phyloP scores from a whole-genome alignment of 2,888 invertebrate genomes.

The Griposia aprilina region DNA sequence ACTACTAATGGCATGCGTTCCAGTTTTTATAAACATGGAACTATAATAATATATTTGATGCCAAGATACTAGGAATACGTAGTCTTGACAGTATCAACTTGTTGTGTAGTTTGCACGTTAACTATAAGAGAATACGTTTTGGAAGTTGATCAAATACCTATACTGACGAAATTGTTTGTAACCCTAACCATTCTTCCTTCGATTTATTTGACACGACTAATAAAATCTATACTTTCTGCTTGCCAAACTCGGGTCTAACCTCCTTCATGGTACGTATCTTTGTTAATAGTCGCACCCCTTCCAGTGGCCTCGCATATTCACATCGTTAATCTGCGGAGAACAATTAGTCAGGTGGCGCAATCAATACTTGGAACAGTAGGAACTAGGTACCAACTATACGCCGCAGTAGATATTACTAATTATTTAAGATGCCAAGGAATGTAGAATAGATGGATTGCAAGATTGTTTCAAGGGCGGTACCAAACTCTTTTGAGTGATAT shows the following conservation, averaged over 20 bases:
- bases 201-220: no score
- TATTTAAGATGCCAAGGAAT: neutral
- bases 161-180: neutral
- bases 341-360: conserved; percentile 51
- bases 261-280: neutral
- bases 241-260: no score
- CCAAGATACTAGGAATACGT: neutral
- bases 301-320: conserved; percentile 8
- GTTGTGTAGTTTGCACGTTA: neutral
- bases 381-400: neutral
- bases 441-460: neutral
- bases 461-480: neutral
- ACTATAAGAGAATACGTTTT: no score
- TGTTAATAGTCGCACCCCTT: neutral
- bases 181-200: neutral
- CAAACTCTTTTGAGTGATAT: neutral
- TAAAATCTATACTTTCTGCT: no score
- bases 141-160: neutral
- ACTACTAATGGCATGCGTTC: neutral
- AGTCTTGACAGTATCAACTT: neutral
- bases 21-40: neutral
- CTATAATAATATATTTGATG: neutral
- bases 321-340: conserved; percentile 52
- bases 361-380: conserved; percentile 37
- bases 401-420: neutral